Evolutionary conservation across 2,888 invertebrate species (phyloP).

Genomic region (Ectemnius lituratus): DNA sequence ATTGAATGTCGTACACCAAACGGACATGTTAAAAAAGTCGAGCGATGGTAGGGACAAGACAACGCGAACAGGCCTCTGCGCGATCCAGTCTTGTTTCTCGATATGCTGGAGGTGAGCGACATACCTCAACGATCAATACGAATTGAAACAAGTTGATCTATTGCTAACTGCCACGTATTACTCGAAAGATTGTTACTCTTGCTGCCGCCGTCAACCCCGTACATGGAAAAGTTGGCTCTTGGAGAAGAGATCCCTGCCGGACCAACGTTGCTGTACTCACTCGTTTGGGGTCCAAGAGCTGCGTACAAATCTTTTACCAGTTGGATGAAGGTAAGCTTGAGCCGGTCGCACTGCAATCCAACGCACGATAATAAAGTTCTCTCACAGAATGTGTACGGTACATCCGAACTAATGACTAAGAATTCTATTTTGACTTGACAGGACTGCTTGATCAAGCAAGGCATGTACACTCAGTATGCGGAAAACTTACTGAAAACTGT

Average conservation of each 20-base stretch:
- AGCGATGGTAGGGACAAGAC: conserved; percentile 72
- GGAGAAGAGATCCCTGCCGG: conserved; percentile 84
- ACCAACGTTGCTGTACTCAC: conserved; percentile 87
- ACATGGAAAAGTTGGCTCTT: conserved; percentile 88
- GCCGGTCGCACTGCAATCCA: no score
- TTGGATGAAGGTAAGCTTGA: conserved; percentile 85
- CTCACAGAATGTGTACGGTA: no score
- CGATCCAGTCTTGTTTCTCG: conserved; percentile 94
- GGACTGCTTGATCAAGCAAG: conserved; percentile 94
- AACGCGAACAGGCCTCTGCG: conserved; percentile 85
- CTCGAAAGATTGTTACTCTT: conserved; percentile 86
- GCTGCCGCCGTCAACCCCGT: conserved; percentile 93
- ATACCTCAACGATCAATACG: no score
- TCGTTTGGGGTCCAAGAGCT: conserved; percentile 93
- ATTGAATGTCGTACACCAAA: conserved; percentile 88
- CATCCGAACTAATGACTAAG: no score
- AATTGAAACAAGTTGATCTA: no score
- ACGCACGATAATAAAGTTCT: no score
- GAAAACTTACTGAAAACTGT: conserved; percentile 86
- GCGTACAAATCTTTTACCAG: conserved; percentile 90
- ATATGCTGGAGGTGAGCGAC: conserved; percentile 87
- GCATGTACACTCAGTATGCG: conserved; percentile 89
- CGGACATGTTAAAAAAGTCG: conserved; percentile 69
- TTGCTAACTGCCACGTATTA: not conserved
- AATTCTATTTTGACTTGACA: conserved; percentile 55